Evolutionary conservation across 1,140 invertebrate species (phyloP), one percentile per base, ranked within the genome.

Genomic region (Cherax quadricarinatus): DNA sequence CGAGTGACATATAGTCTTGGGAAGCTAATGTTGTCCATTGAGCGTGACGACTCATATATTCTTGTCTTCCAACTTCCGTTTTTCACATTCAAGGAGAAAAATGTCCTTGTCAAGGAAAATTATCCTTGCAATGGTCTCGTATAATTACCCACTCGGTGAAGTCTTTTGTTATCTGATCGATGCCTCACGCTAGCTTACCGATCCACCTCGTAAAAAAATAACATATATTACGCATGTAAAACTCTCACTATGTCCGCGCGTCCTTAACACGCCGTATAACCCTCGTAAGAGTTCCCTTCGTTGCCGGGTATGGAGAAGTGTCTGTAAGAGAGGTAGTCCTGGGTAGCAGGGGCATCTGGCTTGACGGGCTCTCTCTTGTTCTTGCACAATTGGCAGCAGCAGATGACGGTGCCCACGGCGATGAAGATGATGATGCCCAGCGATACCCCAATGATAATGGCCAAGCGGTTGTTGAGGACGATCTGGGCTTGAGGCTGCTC

Each of bases 371-470:
- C 96, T 21, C 97, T 95, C 94, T 97, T 97, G 95, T 98, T 98
- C 94, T 98, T 98, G 91, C 98, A 96, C 94, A 98, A 98, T 93
- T 98, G 96, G 94, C 98, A 98, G 30, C 97, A 97, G n/a, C 98
- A 95, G 51, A 97, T 96, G 2, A 97, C 97, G 3, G 98, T 97
- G 91, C 98, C 95, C 1, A 98, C 96, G 30, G 98, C 96, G 10
- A 88, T 73, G 94, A 98, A 98, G 10, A 98, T 97, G 30, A 98
- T 96, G 94, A 98, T 97, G 88, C 97, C 97, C 96, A 98, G 97
- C 92, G 97, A 97, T 94, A 97, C 97, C 66, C 98, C 98, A 9
- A 98, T 97, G 86, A 98, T 97, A 66, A 98, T 96, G 30, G 97
- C 97, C 24, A 98, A 95, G 88, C 97, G 96, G 80, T 93, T 93